Evolutionary conservation across 2,888 invertebrate genomes (phyloP).

Genomic region (Scotopteryx bipunctaria): DNA sequence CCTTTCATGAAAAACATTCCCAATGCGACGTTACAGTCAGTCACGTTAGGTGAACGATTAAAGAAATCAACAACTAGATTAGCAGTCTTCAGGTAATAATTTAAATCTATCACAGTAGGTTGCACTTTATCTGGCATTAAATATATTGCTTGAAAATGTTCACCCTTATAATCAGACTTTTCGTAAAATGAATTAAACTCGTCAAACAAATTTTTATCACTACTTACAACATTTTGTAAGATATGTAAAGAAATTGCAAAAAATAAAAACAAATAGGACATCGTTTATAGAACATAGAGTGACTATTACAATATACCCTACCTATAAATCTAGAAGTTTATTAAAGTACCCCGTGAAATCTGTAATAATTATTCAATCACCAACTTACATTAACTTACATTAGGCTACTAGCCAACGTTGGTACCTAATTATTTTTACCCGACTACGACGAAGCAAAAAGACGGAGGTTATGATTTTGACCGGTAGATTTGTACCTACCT

Average conservation of each 20-base stretch:
- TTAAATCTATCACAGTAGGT: constrained; percentile 1
- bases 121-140: neutral
- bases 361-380: neutral
- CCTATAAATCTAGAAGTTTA: too few species aligned
- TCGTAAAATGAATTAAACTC: neutral
- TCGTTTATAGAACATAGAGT: neutral
- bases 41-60: neutral
- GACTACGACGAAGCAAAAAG: too few species aligned
- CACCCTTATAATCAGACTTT: neutral
- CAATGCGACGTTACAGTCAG: constrained; percentile 3
- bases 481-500: too few species aligned
- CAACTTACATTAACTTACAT: neutral
- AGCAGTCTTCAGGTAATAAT: constrained; percentile 1
- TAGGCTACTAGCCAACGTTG: too few species aligned
- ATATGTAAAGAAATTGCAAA: neutral
- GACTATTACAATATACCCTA: neutral
- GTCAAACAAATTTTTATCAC: neutral
- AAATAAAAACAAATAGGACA: neutral
- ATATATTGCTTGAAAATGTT: constrained; percentile 2
- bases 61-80: constrained; percentile 7
- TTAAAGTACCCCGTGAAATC: neutral
- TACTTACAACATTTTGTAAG: neutral
- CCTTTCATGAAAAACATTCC: constrained; percentile 9
- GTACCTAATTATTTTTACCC: too few species aligned
- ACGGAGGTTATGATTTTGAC: too few species aligned